phyloP scores from a whole-genome alignment of 1,140 invertebrate genomes.

The Zaprionus africanus region DNA sequence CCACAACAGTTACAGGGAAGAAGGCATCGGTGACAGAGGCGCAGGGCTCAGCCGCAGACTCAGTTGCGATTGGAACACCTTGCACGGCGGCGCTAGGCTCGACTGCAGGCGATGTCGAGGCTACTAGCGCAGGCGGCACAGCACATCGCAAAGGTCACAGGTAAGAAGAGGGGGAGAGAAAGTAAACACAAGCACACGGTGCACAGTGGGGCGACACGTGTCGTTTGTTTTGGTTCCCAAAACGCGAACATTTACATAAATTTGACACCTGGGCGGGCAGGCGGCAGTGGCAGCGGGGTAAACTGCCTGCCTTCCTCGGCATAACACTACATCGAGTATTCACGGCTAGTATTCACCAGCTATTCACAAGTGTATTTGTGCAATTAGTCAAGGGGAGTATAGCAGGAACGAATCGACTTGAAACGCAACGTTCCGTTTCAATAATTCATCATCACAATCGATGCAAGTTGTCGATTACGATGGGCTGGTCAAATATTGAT shows the following conservation, averaged over 20 bases:
- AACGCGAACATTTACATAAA: slow-evolving; percentile 58
- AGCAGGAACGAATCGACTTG: background rate
- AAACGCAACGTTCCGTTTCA: slow-evolving; percentile 11
- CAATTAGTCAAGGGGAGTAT: slow-evolving; percentile 4
- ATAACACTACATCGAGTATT: background rate
- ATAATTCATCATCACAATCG: slow-evolving; percentile 51
- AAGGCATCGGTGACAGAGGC: slow-evolving; percentile 28
- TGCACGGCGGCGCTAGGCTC: background rate
- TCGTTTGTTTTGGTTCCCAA: slow-evolving; percentile 7
- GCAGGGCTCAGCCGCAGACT: slow-evolving; percentile 16
- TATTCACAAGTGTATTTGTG: slow-evolving; percentile 21
- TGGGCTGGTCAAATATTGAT: slow-evolving; percentile 43
- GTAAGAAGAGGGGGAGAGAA: slow-evolving; percentile 44
- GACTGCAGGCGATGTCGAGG: slow-evolving; percentile 46
- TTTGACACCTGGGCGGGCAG: slow-evolving; percentile 57
- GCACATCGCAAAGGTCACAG: slow-evolving; percentile 83
- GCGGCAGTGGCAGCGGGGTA: background rate
- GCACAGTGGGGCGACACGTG: slow-evolving; percentile 34
- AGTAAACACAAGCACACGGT: slow-evolving; percentile 10
- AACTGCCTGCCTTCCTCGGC: background rate
- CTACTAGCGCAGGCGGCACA: slow-evolving; percentile 29
- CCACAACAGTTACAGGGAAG: slow-evolving; percentile 11
- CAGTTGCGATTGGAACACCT: slow-evolving; percentile 37
- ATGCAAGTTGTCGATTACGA: slow-evolving; percentile 46
- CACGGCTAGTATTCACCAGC: background rate